A percentile compares a stretch with the other conserved stretches of the same genome.
Conservation (phyloP, 2,888 invertebrate genomes). For the Herminia tarsipennalis region DNA sequence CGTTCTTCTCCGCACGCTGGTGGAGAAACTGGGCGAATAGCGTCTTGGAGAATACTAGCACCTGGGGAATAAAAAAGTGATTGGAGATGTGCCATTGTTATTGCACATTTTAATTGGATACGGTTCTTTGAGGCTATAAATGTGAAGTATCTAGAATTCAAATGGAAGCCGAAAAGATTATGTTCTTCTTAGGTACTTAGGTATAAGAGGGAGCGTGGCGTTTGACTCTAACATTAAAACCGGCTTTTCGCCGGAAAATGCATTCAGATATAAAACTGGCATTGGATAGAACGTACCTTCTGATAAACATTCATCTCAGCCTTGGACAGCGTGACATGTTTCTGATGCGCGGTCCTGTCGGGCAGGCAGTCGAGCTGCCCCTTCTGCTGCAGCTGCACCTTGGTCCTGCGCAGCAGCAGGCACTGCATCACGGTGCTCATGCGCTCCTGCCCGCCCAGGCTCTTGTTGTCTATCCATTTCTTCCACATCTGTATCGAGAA, state of each 20-base stretch:
- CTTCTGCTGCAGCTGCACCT: slow-evolving; percentile 89
- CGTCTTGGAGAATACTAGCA: slow-evolving; percentile 89
- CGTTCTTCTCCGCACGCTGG: slow-evolving; percentile 89
- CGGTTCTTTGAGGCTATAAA: no score
- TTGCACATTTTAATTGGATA: no score
- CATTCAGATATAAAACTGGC: no score
- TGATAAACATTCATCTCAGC: slow-evolving; percentile 92
- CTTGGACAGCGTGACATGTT: slow-evolving; percentile 87
- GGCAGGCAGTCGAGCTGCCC: slow-evolving; percentile 88
- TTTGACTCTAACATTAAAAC: no score
- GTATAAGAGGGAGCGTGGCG: no score
- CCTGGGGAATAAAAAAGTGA: slow-evolving; percentile 48
- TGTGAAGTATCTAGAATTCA: no score
- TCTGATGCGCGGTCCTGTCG: slow-evolving; percentile 81
- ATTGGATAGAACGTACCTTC: slow-evolving; percentile 54
- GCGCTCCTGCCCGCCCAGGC: slow-evolving; percentile 90
- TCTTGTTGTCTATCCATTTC: slow-evolving; percentile 95
- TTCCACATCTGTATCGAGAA: slow-evolving; percentile 91
- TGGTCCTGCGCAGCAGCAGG: slow-evolving; percentile 95
- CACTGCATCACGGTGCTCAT: slow-evolving; percentile 94
- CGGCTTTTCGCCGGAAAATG: no score
- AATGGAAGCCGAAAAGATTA: no score
- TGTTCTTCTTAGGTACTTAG: no score
- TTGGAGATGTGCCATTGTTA: neutral
- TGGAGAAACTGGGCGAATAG: slow-evolving; percentile 91